phyloP scores from a whole-genome alignment of 2,797 vertebrate species.

The Potorous gilbertii region DNA sequence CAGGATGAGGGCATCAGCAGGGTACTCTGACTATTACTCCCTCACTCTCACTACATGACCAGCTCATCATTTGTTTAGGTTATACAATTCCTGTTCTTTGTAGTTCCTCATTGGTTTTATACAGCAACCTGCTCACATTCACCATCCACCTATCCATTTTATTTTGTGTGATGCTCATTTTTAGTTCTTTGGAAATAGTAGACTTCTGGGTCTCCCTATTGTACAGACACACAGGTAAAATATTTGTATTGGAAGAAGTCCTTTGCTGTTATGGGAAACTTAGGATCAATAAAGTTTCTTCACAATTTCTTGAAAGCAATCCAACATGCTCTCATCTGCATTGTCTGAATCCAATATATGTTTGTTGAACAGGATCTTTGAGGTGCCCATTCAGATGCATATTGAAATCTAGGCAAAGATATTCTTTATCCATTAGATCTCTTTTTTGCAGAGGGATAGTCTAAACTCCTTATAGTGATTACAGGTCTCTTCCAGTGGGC shows the following conservation, averaged over 20 bases:
- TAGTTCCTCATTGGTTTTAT: neutral
- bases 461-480: neutral
- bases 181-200: neutral
- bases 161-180: neutral
- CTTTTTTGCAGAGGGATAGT: neutral
- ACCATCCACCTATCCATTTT: neutral
- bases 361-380: neutral
- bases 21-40: neutral
- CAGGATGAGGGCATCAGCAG: neutral
- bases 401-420: neutral
- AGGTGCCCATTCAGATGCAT: neutral
- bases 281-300: neutral
- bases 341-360: neutral
- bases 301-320: neutral
- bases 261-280: neutral
- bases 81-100: neutral
- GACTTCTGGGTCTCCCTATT: neutral
- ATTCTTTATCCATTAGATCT: neutral
- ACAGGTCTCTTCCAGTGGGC: neutral
- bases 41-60: neutral
- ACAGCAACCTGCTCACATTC: neutral
- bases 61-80: neutral
- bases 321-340: neutral
- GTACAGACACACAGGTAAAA: neutral
- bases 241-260: neutral